phyloP scores from a whole-genome alignment of 1,140 invertebrate genomes.

The Venustaconcha ellipsiformis region DNA sequence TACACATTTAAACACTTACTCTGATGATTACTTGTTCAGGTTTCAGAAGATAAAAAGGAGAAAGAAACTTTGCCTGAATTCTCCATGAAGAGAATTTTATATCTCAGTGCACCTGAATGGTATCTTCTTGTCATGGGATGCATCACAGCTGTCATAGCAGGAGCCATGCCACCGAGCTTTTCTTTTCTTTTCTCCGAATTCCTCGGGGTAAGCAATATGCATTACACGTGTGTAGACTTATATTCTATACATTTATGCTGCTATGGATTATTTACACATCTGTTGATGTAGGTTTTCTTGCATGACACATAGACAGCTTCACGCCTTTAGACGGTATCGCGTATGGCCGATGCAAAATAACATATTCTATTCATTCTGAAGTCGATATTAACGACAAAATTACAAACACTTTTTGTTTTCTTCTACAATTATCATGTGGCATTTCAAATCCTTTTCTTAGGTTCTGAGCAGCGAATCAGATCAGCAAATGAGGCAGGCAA shows the following conservation, averaged over 20 bases:
- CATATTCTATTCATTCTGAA: background rate
- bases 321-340: no score
- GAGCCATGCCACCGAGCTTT: constrained; percentile 83
- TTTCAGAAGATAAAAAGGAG: constrained; percentile 12
- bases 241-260: no score
- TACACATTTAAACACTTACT: no score
- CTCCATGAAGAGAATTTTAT: constrained; percentile 74
- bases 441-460: no score
- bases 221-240: background rate
- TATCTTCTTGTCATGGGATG: constrained; percentile 79
- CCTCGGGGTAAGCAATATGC: constrained; percentile 35
- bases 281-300: no score
- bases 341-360: background rate
- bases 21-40: background rate
- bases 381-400: no score
- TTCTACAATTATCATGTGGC: constrained; percentile 29
- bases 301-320: no score
- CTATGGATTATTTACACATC: no score
- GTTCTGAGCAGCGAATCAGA: no score
- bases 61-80: constrained; percentile 25
- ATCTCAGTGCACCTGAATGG: constrained; percentile 83
- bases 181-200: constrained; percentile 81
- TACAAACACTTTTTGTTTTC: background rate
- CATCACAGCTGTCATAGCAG: constrained; percentile 79
- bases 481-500: no score